Percentiles rank a stretch among this genome's conserved stretches.
phyloP scores from a whole-genome alignment of 2,113 vertebrate genomes.

The Odocoileus virginianus region DNA sequence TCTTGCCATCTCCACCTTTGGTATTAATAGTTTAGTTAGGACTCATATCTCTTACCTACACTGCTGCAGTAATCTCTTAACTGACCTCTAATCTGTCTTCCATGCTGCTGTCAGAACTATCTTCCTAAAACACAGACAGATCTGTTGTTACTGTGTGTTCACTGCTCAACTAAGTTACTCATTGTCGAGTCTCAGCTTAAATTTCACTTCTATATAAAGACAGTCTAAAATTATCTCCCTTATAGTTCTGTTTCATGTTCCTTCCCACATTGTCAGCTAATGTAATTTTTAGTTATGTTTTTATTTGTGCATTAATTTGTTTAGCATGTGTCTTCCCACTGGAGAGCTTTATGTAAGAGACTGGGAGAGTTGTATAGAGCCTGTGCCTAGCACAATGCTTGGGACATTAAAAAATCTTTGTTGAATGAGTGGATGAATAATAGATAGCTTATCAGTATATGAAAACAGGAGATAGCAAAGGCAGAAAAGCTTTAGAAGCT shows the following conservation, averaged over 20 bases:
- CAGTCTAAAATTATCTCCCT: neutral
- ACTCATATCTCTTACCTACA: neutral
- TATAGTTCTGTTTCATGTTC: neutral
- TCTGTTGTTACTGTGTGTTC: neutral
- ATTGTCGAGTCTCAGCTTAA: neutral
- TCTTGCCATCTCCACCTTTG: neutral
- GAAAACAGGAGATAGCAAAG: neutral
- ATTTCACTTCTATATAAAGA: slow-evolving; percentile 29
- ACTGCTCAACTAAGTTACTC: neutral
- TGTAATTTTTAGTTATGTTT: slow-evolving; percentile 12
- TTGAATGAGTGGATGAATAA: neutral
- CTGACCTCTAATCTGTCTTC: neutral
- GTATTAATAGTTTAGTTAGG: neutral
- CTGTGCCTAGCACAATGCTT: neutral
- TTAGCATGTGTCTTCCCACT: neutral
- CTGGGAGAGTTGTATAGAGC: neutral
- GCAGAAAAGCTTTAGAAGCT: neutral
- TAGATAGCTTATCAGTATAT: neutral
- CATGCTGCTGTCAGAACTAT: neutral
- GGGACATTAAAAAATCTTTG: neutral
- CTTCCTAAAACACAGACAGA: slow-evolving; percentile 11
- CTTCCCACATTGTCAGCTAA: neutral
- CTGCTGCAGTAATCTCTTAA: neutral
- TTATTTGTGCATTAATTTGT: slow-evolving; percentile 3
- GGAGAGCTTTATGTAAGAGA: neutral